A percentile compares a stretch with the other conserved stretches of the same genome.
These are phyloP conservation scores for Sorex araneus DNA, from an alignment of 2,113 vertebrate genomes.

Conservation along the genomic window DNA sequence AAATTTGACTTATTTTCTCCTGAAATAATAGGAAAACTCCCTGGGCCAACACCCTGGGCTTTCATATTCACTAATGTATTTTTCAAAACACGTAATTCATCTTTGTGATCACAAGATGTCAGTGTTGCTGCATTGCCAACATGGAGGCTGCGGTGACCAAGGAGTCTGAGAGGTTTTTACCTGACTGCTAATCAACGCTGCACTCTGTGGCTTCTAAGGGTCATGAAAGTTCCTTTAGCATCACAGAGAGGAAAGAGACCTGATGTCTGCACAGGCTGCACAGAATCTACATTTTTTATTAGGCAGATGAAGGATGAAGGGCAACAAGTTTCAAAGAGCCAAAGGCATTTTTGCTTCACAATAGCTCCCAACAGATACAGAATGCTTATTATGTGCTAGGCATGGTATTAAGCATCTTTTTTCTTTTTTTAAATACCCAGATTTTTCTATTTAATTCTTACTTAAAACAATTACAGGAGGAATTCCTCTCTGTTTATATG, in stretches of 20 bases:
- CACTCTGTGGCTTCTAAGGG: constrained; percentile 53
- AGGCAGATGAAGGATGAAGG: constrained; percentile 63
- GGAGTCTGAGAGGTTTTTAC: constrained; percentile 30
- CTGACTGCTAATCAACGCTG: constrained; percentile 9
- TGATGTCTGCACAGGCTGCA: neutral
- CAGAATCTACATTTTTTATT: constrained; percentile 54
- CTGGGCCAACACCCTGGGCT: neutral
- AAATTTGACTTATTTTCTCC: neutral
- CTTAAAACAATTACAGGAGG: constrained; percentile 24
- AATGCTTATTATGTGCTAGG: constrained; percentile 16
- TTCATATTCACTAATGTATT: neutral
- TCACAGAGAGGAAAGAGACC: constrained; percentile 52
- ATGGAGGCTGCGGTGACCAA: neutral
- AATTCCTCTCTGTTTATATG: constrained; percentile 24
- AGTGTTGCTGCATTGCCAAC: constrained; percentile 69
- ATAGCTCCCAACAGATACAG: neutral
- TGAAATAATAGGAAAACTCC: neutral
- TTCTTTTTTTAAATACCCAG: neutral
- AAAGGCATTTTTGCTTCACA: constrained; percentile 61
- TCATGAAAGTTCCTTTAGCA: constrained; percentile 61
- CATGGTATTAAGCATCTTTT: constrained; percentile 41
- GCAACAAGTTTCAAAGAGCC: constrained; percentile 62
- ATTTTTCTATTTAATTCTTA: constrained; percentile 60
- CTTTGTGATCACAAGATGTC: constrained; percentile 64
- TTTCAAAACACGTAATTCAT: constrained; percentile 39